Conservation (phyloP, 2,113 vertebrate species). For the Indicator indicator region DNA sequence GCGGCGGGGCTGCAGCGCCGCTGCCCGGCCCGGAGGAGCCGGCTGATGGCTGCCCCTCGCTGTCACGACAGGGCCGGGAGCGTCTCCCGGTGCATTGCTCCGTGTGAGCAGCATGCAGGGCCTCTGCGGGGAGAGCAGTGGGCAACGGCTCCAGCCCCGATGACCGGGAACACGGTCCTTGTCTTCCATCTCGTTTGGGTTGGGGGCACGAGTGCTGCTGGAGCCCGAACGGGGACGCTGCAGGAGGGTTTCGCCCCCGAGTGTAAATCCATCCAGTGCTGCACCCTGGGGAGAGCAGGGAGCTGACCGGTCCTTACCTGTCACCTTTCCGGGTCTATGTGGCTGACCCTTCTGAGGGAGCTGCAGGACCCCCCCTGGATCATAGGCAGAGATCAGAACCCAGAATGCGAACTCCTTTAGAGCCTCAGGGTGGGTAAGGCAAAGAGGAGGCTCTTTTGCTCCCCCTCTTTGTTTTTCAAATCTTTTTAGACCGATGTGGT, state of each 20-base stretch:
- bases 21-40: too few species aligned
- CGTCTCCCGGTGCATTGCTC: too few species aligned
- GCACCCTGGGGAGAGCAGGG: too few species aligned
- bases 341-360: neutral
- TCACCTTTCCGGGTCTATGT: neutral
- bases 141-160: neutral
- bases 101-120: too few species aligned
- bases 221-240: neutral
- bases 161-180: too few species aligned
- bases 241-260: neutral
- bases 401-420: too few species aligned
- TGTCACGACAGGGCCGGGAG: too few species aligned
- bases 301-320: neutral
- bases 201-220: neutral
- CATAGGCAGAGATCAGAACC: neutral
- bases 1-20: neutral
- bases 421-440: neutral
- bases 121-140: neutral
- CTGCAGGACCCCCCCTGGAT: neutral
- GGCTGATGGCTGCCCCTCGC: neutral
- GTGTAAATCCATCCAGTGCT: neutral
- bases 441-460: neutral
- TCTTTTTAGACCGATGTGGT: neutral
- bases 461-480: neutral
- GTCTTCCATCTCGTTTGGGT: neutral